Evolutionary conservation across 2,113 vertebrate species (phyloP).

Genomic region (Barbus barbus): DNA sequence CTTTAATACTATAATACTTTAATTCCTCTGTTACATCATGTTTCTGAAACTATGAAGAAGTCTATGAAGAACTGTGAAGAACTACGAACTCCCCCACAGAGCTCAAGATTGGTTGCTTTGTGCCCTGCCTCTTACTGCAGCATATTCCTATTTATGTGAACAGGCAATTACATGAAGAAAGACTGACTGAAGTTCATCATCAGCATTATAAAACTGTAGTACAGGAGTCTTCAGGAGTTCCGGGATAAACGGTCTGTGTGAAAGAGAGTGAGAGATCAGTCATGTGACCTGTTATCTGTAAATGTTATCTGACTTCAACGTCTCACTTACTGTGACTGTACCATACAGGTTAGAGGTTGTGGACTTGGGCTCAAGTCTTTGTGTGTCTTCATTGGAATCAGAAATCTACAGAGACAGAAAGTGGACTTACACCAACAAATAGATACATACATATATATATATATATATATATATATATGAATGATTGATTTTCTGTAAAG

Average conservation of each 20-base stretch:
- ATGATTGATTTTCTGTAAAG: not conserved
- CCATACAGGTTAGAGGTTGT: not conserved
- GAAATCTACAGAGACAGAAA: not conserved
- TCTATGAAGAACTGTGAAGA: too few species aligned
- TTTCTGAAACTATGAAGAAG: too few species aligned
- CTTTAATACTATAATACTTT: too few species aligned
- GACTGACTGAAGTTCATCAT: not conserved
- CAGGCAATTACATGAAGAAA: not conserved
- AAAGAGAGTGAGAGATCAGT: not conserved
- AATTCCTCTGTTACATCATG: too few species aligned
- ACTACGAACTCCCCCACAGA: too few species aligned
- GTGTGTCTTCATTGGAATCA: not conserved
- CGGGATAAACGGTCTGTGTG: not conserved
- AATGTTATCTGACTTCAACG: not conserved
- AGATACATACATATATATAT: too few species aligned
- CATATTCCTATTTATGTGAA: not conserved
- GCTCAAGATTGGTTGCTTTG: not conserved
- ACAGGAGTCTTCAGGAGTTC: not conserved
- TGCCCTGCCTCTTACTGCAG: not conserved
- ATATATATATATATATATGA: too few species aligned
- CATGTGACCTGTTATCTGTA: not conserved
- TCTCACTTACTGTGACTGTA: not conserved
- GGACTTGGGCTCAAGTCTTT: not conserved
- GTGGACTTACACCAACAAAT: not conserved
- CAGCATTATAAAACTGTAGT: not conserved